These are phyloP conservation scores for Melanostoma scalare DNA, from an alignment of 2,888 invertebrate genomes.

Conservation along the genomic window DNA sequence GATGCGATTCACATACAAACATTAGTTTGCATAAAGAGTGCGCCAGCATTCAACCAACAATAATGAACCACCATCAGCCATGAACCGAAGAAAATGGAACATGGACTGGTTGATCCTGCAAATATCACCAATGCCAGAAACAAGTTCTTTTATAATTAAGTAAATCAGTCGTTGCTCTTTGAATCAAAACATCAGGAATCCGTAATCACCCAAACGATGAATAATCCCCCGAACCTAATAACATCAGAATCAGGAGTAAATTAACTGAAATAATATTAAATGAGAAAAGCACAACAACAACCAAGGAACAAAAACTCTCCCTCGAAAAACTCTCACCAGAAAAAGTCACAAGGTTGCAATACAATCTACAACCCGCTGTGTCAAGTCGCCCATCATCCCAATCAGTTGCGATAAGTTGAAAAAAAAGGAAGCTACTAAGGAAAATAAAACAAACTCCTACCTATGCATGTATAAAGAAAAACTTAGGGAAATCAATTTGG, in stretches of 20 bases:
- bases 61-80: no score
- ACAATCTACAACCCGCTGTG: constrained; percentile 48
- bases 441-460: no score
- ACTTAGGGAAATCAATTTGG: not conserved
- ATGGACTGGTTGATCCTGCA: no score
- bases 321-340: not conserved
- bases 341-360: constrained; percentile 13
- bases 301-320: not conserved
- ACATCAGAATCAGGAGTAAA: constrained; percentile 38
- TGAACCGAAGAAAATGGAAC: no score
- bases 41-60: no score
- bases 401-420: not conserved
- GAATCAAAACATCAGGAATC: not conserved
- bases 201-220: no score
- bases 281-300: not conserved
- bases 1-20: no score
- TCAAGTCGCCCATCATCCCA: constrained; percentile 7
- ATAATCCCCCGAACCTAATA: not conserved
- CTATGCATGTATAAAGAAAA: not conserved
- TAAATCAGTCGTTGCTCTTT: not conserved
- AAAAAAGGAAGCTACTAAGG: not conserved
- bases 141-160: no score
- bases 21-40: no score
- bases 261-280: constrained; percentile 31
- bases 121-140: no score